Evolutionary conservation across 2,113 vertebrate species (phyloP).

Genomic region (Amphiprion percula): DNA sequence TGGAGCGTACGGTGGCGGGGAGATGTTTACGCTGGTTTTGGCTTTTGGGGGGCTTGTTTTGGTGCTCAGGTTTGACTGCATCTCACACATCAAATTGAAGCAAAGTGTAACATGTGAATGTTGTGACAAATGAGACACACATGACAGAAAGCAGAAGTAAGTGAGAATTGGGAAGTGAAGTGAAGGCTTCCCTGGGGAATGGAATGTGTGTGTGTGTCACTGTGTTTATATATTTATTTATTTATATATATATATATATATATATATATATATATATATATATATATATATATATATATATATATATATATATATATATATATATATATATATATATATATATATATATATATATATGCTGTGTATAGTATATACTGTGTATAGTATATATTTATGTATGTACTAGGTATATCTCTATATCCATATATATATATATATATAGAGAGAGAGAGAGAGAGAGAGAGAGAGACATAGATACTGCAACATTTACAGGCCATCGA

Average conservation of each 20-base stretch:
- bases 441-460: too few relatives aligned
- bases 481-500: neutral
- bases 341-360: too few relatives aligned
- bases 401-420: too few relatives aligned
- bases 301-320: too few relatives aligned
- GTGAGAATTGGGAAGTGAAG: conserved; percentile 84
- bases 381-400: too few relatives aligned
- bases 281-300: too few relatives aligned
- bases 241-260: too few relatives aligned
- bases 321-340: neutral
- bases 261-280: neutral
- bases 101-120: conserved; percentile 85
- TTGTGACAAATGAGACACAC: conserved; percentile 82
- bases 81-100: conserved; percentile 87
- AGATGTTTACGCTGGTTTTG: conserved; percentile 58
- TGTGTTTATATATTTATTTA: neutral
- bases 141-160: conserved; percentile 79
- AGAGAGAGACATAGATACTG: too few relatives aligned
- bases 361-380: too few relatives aligned
- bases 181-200: conserved; percentile 75
- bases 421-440: too few relatives aligned
- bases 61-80: conserved; percentile 72
- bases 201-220: conserved; percentile 43
- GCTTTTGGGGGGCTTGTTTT: conserved; percentile 45
- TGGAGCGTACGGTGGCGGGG: conserved; percentile 45